A percentile compares a stretch with the other conserved stretches of the same genome.
Evolutionary conservation across 2,888 invertebrate species (phyloP).

Genomic region (Mythimna ferrago): DNA sequence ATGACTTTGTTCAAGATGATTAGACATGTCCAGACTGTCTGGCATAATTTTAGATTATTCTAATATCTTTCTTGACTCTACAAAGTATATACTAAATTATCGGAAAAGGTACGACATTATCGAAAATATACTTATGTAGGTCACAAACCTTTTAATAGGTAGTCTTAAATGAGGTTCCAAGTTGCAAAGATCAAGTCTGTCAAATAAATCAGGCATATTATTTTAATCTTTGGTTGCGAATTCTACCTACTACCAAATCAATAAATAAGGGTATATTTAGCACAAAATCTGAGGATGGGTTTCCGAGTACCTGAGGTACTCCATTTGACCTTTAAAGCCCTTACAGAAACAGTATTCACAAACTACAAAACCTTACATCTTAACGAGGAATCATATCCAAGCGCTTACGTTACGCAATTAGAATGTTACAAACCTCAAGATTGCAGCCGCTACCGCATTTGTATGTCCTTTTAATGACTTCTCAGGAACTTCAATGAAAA

Average conservation of each 20-base stretch:
- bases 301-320: not conserved
- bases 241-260: not conserved
- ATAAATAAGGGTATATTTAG: not conserved
- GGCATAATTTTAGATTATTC: not conserved
- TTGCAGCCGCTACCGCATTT: conserved; percentile 37
- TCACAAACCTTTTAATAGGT: not conserved
- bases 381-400: conserved; percentile 11
- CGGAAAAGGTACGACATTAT: not conserved
- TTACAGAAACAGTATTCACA: not conserved
- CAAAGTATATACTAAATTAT: not conserved
- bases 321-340: not conserved
- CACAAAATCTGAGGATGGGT: not conserved
- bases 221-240: not conserved
- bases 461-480: conserved; percentile 17
- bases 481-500: conserved; percentile 20
- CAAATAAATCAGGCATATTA: not conserved
- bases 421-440: conserved; percentile 42
- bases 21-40: conserved; percentile 16
- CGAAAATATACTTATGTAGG: not conserved
- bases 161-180: not conserved
- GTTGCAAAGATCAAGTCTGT: not conserved
- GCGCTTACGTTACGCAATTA: conserved; percentile 34
- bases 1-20: conserved; percentile 43
- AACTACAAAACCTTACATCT: not conserved
- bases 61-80: not conserved